Conservation (phyloP, 2,797 vertebrate species). For the Squalus acanthias region DNA sequence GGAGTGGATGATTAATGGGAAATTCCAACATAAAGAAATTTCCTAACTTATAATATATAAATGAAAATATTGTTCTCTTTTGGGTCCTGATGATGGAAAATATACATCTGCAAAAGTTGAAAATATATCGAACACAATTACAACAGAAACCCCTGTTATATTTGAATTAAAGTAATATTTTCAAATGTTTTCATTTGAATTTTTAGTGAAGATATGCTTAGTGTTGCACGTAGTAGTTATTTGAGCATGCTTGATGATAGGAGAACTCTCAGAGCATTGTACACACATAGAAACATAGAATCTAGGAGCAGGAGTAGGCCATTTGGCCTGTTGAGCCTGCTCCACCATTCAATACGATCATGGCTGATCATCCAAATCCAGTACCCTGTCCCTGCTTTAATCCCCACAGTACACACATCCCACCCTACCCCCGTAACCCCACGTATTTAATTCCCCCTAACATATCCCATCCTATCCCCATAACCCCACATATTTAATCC, state of each 20-base stretch:
- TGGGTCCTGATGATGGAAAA: background rate
- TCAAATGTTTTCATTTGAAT: background rate
- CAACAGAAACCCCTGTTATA: background rate
- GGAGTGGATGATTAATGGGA: background rate
- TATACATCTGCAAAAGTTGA: background rate
- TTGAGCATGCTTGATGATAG: background rate
- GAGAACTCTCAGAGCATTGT: background rate
- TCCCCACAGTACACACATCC: too few species aligned
- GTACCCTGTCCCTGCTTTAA: too few species aligned
- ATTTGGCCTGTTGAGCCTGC: too few species aligned
- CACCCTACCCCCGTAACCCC: too few species aligned
- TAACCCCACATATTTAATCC: too few species aligned
- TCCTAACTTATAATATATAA: background rate
- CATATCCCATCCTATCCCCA: too few species aligned
- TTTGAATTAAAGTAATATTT: background rate
- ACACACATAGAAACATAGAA: background rate
- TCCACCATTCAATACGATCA: too few species aligned
- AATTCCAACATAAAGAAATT: background rate
- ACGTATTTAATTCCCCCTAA: too few species aligned
- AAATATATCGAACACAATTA: background rate
- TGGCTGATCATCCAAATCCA: too few species aligned
- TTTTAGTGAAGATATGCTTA: background rate
- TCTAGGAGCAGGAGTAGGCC: too few species aligned
- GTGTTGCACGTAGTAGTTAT: background rate
- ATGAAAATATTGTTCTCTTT: background rate